phyloP scores from a whole-genome alignment of 2,888 invertebrate species.

The Parnassius orleans region DNA sequence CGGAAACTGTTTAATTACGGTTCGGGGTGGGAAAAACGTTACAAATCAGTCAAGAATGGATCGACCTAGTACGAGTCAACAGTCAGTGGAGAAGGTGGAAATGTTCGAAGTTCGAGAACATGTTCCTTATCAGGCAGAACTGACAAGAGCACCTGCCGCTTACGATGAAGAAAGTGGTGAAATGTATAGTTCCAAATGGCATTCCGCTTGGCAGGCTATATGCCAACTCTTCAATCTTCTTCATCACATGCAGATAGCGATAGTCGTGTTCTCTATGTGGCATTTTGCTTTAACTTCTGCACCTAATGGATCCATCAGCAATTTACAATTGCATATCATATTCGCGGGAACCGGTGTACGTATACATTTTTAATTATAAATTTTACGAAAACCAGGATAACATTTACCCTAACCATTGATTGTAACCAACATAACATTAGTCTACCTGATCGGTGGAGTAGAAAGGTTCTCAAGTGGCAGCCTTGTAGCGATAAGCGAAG shows the following conservation, averaged over 20 bases:
- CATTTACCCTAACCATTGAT: too few species aligned
- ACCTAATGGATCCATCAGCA: slow-evolving; percentile 64
- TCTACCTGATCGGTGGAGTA: too few species aligned
- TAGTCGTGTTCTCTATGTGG: slow-evolving; percentile 71
- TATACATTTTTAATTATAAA: slow-evolving; percentile 32
- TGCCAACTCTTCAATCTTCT: slow-evolving; percentile 69
- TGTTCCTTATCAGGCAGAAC: slow-evolving; percentile 70
- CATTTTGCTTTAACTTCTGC: slow-evolving; percentile 64
- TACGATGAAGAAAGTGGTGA: slow-evolving; percentile 70
- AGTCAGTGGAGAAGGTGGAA: slow-evolving; percentile 66
- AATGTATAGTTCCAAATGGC: slow-evolving; percentile 57
- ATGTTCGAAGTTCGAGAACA: slow-evolving; percentile 73
- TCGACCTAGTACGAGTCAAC: slow-evolving; percentile 67
- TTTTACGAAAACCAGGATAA: background rate
- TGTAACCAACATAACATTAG: too few species aligned
- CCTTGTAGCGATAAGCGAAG: too few species aligned
- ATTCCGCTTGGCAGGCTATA: slow-evolving; percentile 66
- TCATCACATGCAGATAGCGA: slow-evolving; percentile 72
- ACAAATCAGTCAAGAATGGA: slow-evolving; percentile 53
- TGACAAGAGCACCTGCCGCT: slow-evolving; percentile 62
- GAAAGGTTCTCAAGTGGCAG: too few species aligned
- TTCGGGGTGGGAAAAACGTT: slow-evolving; percentile 47
- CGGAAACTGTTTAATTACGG: slow-evolving; percentile 38
- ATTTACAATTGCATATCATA: slow-evolving; percentile 70
- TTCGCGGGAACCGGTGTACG: slow-evolving; percentile 76